phyloP scores from a whole-genome alignment of 2,888 invertebrate species.

The Drosophila neotestacea region DNA sequence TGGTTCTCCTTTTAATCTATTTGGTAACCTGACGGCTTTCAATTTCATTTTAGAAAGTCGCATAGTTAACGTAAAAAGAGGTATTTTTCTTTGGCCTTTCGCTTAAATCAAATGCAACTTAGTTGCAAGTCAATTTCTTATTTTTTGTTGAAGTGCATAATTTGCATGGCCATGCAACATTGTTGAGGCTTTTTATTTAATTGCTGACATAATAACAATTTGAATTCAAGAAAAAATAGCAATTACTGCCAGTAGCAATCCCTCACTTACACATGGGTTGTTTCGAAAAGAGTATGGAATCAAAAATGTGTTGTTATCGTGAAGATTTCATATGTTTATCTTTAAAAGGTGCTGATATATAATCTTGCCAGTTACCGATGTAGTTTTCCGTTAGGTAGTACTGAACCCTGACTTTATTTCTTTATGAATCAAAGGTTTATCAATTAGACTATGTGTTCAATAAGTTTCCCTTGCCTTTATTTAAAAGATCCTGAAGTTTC shows the following conservation, averaged over 20 bases:
- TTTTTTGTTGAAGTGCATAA: slow-evolving; percentile 34
- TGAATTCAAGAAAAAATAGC: slow-evolving; percentile 1
- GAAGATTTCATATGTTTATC: no score
- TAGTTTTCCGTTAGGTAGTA: no score
- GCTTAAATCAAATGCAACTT: slow-evolving; percentile 61
- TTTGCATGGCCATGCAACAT: slow-evolving; percentile 65
- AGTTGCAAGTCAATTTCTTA: slow-evolving; percentile 46
- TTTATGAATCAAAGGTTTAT: neutral
- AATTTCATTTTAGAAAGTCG: slow-evolving; percentile 60
- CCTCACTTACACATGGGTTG: neutral
- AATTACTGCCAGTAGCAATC: slow-evolving; percentile 6
- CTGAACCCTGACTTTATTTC: neutral
- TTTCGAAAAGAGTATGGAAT: slow-evolving; percentile 5
- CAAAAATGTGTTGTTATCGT: neutral
- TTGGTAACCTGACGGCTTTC: slow-evolving; percentile 51
- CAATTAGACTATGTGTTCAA: neutral
- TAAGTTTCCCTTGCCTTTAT: neutral
- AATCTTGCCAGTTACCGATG: neutral
- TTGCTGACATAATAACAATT: slow-evolving; percentile 40
- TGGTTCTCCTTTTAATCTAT: slow-evolving; percentile 28
- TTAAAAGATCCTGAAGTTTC: slow-evolving; percentile 10
- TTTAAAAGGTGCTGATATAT: neutral
- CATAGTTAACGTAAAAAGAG: slow-evolving; percentile 12
- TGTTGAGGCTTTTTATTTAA: slow-evolving; percentile 60
- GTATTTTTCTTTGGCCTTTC: slow-evolving; percentile 59